Conservation (phyloP, 1,140 invertebrate species). For the Ips typographus region DNA sequence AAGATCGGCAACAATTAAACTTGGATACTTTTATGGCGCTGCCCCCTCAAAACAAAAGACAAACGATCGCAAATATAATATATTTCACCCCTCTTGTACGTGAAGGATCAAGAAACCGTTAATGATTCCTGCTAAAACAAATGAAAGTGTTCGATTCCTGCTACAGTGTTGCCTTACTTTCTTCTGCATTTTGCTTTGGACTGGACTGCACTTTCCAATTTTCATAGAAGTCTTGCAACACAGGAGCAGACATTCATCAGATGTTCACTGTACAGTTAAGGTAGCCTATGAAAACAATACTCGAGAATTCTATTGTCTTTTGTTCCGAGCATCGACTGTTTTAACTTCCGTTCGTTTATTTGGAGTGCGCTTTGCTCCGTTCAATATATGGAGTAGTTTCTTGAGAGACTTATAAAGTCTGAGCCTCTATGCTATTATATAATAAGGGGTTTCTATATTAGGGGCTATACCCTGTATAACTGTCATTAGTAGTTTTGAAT, state of each 20-base stretch:
- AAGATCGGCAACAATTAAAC: slow-evolving; percentile 10
- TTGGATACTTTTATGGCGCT: slow-evolving; percentile 16
- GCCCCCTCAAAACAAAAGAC: slow-evolving; percentile 22
- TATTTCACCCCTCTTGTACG: slow-evolving; percentile 21
- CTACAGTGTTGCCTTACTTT: slow-evolving; percentile 7
- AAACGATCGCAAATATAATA: slow-evolving; percentile 21
- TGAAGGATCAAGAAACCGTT: slow-evolving; percentile 20
- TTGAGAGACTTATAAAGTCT: too few relatives aligned
- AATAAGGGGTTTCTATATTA: too few relatives aligned
- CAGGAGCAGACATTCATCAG: too few relatives aligned
- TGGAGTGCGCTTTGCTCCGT: too few relatives aligned
- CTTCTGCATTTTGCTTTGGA: not conserved
- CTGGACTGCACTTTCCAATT: too few relatives aligned
- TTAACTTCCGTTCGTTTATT: not conserved
- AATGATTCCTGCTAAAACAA: slow-evolving; percentile 26
- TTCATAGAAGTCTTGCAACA: too few relatives aligned
- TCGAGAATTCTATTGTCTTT: not conserved
- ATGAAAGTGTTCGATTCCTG: slow-evolving; percentile 18
- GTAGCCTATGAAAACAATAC: slow-evolving; percentile 10
- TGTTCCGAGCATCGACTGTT: slow-evolving; percentile 11
- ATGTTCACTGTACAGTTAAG: not conserved
- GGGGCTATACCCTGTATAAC: too few relatives aligned
- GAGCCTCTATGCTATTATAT: too few relatives aligned
- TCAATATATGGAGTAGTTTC: too few relatives aligned
- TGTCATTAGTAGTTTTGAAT: too few relatives aligned